These are phyloP conservation scores for Hyles lineata DNA, from an alignment of 2,888 invertebrate genomes.

Conservation along the genomic window DNA sequence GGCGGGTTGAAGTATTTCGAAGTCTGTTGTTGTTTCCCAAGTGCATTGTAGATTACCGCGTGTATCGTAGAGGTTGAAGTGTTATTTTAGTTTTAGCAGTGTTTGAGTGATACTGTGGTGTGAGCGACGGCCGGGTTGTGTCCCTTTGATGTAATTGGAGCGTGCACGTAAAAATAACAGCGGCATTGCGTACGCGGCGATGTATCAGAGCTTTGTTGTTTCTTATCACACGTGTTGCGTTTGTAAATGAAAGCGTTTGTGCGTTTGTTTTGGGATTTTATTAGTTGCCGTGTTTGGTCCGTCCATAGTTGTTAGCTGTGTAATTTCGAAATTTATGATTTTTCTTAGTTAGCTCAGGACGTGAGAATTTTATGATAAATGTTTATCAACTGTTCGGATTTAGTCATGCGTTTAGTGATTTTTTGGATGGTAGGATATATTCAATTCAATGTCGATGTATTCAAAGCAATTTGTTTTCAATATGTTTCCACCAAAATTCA, in stretches of 20 bases:
- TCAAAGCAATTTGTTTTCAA: not conserved
- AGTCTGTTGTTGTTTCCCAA: constrained; percentile 4
- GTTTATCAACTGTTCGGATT: not conserved
- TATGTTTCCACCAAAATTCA: not conserved
- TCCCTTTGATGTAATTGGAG: constrained; percentile 66
- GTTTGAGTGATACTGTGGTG: constrained; percentile 32
- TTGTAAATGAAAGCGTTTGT: constrained; percentile 10
- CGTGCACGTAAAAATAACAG: constrained; percentile 60
- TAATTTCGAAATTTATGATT: not conserved
- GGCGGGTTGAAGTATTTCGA: not conserved
- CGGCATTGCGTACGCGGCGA: constrained; percentile 45
- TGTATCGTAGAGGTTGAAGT: not conserved
- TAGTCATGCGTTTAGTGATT: too few species aligned
- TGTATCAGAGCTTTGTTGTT: constrained; percentile 24
- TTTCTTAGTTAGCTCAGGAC: not conserved
- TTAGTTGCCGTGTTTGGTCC: not conserved
- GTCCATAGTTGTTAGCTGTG: not conserved
- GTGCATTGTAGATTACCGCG: not conserved
- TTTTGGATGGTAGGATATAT: too few species aligned
- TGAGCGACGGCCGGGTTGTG: constrained; percentile 38
- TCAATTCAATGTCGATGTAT: not conserved
- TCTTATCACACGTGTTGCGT: constrained; percentile 24
- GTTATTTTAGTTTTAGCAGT: not conserved
- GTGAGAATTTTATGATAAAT: not conserved
- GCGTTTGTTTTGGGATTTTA: constrained; percentile 35